Evolutionary conservation across 2,113 vertebrate genomes (phyloP).

Genomic region (Eublepharis macularius): DNA sequence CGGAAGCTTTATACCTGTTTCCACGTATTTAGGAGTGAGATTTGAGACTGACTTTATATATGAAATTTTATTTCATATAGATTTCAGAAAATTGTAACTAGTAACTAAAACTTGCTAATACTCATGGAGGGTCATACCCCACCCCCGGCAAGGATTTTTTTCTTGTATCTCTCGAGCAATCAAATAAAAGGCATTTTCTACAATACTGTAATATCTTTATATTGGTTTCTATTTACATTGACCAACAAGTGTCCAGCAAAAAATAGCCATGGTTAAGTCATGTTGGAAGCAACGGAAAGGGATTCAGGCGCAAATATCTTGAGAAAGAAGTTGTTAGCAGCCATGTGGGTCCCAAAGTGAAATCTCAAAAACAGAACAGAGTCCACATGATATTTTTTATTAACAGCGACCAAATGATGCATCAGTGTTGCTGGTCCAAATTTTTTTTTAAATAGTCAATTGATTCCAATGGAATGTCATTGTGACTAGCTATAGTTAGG

Average conservation of each 20-base stretch:
- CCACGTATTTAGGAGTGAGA: neutral
- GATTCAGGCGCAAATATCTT: neutral
- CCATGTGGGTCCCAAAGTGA: no score
- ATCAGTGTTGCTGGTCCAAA: no score
- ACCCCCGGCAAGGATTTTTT: no score
- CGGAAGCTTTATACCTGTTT: neutral
- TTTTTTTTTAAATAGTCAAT: no score
- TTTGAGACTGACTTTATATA: neutral
- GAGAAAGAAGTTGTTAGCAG: no score
- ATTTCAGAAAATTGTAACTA: neutral
- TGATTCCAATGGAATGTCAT: neutral
- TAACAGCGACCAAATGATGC: no score
- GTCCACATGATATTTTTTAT: no score
- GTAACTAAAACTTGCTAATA: no score
- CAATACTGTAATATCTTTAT: neutral
- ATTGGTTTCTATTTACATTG: neutral
- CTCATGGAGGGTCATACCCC: neutral
- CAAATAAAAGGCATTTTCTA: neutral
- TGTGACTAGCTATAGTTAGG: neutral
- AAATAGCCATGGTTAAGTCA: neutral
- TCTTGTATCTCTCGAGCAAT: neutral
- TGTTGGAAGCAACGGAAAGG: neutral
- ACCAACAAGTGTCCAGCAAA: neutral
- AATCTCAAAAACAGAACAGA: no score
- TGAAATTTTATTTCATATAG: neutral